Evolutionary conservation across 1,140 invertebrate species (phyloP).

Genomic region (Amyelois transitella): DNA sequence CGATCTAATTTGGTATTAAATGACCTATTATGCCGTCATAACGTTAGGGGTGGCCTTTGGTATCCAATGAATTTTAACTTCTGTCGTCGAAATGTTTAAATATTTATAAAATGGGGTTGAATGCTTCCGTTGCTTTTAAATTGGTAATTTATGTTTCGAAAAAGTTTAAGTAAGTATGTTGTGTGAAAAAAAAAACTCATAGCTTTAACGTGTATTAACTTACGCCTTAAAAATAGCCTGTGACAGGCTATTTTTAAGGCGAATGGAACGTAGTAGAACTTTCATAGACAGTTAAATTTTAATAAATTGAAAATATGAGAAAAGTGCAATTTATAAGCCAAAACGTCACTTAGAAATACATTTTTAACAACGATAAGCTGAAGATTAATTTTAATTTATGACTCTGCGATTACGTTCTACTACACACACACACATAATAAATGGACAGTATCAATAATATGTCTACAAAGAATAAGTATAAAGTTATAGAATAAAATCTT

Average conservation of each 20-base stretch:
- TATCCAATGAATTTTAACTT: slow-evolving; percentile 56
- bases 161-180: neutral
- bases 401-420: neutral
- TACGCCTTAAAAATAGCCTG: neutral
- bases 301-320: no score
- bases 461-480: slow-evolving; percentile 2
- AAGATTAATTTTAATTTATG: neutral
- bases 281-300: no score
- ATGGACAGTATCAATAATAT: slow-evolving; percentile 11
- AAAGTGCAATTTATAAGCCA: no score
- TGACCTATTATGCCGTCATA: slow-evolving; percentile 57
- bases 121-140: slow-evolving; percentile 28
- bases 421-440: slow-evolving; percentile 5
- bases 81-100: slow-evolving; percentile 41
- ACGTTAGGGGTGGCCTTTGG: slow-evolving; percentile 35
- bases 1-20: slow-evolving; percentile 70
- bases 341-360: no score
- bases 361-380: no score
- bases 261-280: no score
- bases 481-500: neutral
- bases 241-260: no score
- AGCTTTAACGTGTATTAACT: neutral
- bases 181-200: neutral
- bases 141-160: neutral
- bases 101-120: slow-evolving; percentile 39